Evolutionary conservation across 2,888 invertebrate genomes (phyloP).

Genomic region (Nomada hirtipes): DNA sequence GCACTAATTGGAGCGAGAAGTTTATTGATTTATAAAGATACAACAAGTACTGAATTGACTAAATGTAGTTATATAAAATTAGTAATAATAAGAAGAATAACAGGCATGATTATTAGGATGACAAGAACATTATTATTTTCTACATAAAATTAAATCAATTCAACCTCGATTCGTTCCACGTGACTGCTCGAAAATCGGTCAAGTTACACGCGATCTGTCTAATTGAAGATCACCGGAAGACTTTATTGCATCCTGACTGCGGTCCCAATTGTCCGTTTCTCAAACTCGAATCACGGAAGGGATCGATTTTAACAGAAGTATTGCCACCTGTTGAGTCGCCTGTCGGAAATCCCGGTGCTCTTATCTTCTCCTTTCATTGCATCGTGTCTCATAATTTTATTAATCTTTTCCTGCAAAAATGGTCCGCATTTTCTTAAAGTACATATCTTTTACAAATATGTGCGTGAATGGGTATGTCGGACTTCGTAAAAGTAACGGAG

Average conservation of each 20-base stretch:
- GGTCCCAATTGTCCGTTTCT: slow-evolving; percentile 32
- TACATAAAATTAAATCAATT: slow-evolving; percentile 16
- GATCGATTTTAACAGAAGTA: slow-evolving; percentile 40
- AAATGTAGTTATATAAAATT: no score
- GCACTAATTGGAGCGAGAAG: not conserved
- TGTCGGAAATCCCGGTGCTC: slow-evolving; percentile 37
- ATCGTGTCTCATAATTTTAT: slow-evolving; percentile 3
- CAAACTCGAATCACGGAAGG: slow-evolving; percentile 44
- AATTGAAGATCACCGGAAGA: slow-evolving; percentile 52
- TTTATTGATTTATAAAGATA: not conserved
- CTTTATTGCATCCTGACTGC: slow-evolving; percentile 24
- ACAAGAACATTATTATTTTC: not conserved
- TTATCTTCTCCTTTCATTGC: slow-evolving; percentile 7
- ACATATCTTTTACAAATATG: no score
- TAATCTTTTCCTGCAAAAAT: not conserved
- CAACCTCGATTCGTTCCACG: slow-evolving; percentile 36
- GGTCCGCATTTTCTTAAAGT: no score
- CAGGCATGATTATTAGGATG: no score
- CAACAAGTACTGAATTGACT: no score
- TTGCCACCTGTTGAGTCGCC: slow-evolving; percentile 23
- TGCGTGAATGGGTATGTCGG: no score
- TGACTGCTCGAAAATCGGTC: slow-evolving; percentile 31
- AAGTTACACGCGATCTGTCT: slow-evolving; percentile 62
- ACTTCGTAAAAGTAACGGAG: no score
- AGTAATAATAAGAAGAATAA: no score